These are phyloP conservation scores for Sarcophaga subvicina DNA, from an alignment of 2,888 invertebrate species.

Conservation along the genomic window DNA sequence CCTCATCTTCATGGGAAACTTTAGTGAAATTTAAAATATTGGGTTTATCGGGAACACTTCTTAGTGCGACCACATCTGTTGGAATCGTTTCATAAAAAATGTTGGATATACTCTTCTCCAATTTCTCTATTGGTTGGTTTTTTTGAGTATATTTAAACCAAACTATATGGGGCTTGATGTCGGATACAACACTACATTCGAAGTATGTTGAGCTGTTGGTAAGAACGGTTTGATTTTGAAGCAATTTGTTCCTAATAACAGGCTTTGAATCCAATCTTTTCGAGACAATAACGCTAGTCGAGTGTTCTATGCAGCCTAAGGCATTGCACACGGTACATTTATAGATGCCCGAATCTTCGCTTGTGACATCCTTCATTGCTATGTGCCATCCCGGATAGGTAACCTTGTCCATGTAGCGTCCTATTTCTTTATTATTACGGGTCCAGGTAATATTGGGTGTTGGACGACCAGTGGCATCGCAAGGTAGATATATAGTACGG, in stretches of 20 bases:
- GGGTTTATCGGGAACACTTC: conserved; percentile 70
- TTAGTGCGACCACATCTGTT: conserved; percentile 65
- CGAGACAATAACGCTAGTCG: conserved; percentile 86
- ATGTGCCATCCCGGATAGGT: conserved; percentile 87
- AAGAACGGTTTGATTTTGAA: conserved; percentile 90
- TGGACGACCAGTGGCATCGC: conserved; percentile 86
- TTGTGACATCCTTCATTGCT: conserved; percentile 89
- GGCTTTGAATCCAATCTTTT: conserved; percentile 93
- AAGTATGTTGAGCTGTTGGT: conserved; percentile 88
- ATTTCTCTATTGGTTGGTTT: conserved; percentile 70
- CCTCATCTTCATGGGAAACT: conserved; percentile 94
- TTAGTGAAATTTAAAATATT: conserved; percentile 91
- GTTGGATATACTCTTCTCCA: conserved; percentile 70
- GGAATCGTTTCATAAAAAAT: conserved; percentile 51
- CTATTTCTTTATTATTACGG: conserved; percentile 87
- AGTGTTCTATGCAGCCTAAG: conserved; percentile 89
- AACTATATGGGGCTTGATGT: conserved; percentile 90
- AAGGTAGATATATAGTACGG: conserved; percentile 86
- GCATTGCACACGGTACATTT: conserved; percentile 93
- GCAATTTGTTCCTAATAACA: conserved; percentile 91
- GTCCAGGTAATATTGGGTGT: conserved; percentile 93
- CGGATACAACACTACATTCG: conserved; percentile 91
- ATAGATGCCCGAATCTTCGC: conserved; percentile 93
- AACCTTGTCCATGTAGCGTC: conserved; percentile 86
- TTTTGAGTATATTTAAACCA: conserved; percentile 85